phyloP scores from a whole-genome alignment of 2,113 vertebrate genomes.

The Leptobrachium ailaonicum region DNA sequence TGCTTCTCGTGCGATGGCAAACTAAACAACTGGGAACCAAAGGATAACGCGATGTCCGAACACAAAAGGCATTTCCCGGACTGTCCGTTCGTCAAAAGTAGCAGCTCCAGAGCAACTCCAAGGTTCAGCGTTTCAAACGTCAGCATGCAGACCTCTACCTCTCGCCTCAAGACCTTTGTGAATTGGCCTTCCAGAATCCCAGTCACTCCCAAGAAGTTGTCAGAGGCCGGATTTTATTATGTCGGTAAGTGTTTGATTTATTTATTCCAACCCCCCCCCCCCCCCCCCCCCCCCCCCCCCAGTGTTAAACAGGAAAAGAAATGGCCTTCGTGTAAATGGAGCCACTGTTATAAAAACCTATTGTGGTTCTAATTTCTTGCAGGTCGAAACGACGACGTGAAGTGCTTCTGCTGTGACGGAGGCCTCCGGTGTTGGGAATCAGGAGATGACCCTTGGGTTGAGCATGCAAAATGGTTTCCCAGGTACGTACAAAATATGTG shows the following conservation, averaged over 20 bases:
- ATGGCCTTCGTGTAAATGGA: too few relatives aligned
- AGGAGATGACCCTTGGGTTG: constrained; percentile 95
- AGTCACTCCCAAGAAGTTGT: constrained; percentile 87
- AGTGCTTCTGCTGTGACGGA: constrained; percentile 96
- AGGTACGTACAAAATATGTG: constrained; percentile 67
- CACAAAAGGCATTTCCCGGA: constrained; percentile 91
- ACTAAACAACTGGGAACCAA: constrained; percentile 93
- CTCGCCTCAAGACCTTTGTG: constrained; percentile 85
- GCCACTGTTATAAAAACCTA: too few relatives aligned
- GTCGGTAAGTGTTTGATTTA: constrained; percentile 74
- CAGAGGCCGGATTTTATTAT: constrained; percentile 95
- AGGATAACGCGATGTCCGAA: constrained; percentile 89
- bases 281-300: too few relatives aligned
- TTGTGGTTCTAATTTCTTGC: background rate
- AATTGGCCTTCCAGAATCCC: constrained; percentile 90
- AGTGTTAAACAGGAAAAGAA: too few relatives aligned
- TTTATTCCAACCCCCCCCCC: too few relatives aligned
- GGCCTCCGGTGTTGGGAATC: constrained; percentile 96
- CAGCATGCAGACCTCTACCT: constrained; percentile 86
- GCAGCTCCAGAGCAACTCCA: constrained; percentile 61
- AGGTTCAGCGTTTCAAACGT: constrained; percentile 85
- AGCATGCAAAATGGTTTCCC: constrained; percentile 98
- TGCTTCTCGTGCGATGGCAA: constrained; percentile 93
- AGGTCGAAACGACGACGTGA: constrained; percentile 95
- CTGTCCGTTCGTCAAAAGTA: constrained; percentile 82